phyloP scores from a whole-genome alignment of 2,113 vertebrate genomes.

The Osmerus mordax region DNA sequence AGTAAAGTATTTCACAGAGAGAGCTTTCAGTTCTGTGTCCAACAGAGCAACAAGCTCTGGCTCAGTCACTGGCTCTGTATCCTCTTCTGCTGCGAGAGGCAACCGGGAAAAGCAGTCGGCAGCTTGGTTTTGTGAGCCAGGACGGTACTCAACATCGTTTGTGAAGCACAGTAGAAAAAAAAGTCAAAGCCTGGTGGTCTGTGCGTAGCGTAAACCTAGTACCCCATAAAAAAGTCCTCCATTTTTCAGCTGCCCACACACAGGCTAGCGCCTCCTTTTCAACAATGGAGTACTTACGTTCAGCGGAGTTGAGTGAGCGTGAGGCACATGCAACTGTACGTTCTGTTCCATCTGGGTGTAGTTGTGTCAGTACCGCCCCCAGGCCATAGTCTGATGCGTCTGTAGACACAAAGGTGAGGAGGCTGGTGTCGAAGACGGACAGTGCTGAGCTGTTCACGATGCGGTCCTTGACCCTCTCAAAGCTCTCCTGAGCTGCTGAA shows the following conservation, averaged over 20 bases:
- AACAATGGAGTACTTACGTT: slow-evolving; percentile 10
- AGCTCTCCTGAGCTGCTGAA: slow-evolving; percentile 11
- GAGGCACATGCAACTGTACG: slow-evolving; percentile 4
- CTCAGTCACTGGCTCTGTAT: slow-evolving; percentile 4
- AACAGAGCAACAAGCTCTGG: neutral
- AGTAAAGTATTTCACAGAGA: no score
- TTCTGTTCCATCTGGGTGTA: slow-evolving; percentile 1
- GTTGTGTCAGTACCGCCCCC: neutral
- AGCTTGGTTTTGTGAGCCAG: neutral
- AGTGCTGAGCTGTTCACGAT: neutral
- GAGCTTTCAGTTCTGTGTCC: neutral
- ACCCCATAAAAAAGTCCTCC: slow-evolving; percentile 11
- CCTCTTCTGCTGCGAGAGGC: neutral
- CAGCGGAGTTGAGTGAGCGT: neutral
- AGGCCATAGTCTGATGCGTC: slow-evolving; percentile 16
- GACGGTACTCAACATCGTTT: slow-evolving; percentile 9
- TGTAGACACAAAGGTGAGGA: slow-evolving; percentile 2
- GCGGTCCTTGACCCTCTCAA: neutral
- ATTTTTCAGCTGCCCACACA: slow-evolving; percentile 15
- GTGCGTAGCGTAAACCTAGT: slow-evolving; percentile 1
- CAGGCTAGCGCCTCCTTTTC: slow-evolving; percentile 14
- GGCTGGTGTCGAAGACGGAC: no score
- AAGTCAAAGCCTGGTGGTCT: slow-evolving; percentile 6
- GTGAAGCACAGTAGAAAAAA: neutral
- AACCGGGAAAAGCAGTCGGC: slow-evolving; percentile 17